Percentiles rank a stretch among this genome's conserved stretches.
These are phyloP conservation scores for Microcebus griseorufus DNA, from an alignment of 2,113 vertebrate genomes.

Conservation along the genomic window DNA sequence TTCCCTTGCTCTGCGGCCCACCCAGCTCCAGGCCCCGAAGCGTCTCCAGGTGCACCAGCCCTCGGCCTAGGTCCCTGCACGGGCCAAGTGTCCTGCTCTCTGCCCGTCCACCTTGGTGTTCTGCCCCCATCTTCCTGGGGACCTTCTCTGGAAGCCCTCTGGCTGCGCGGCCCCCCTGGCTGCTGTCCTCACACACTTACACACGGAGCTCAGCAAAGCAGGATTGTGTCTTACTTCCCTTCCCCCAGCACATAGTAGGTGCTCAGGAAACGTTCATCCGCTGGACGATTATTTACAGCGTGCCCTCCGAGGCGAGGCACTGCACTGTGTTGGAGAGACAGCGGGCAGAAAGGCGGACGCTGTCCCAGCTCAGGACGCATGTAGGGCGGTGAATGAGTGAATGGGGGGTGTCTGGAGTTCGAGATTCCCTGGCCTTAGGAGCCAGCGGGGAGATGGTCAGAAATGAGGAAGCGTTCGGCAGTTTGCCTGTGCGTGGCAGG, in stretches of 20 bases:
- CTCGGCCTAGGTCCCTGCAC: neutral
- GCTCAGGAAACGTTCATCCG: neutral
- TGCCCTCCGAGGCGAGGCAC: accelerated
- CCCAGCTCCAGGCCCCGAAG: neutral
- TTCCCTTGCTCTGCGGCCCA: neutral
- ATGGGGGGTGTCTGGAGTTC: neutral
- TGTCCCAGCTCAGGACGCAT: neutral
- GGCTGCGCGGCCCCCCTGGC: neutral
- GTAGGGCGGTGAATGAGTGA: neutral
- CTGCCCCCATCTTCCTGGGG: neutral
- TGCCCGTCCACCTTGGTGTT: accelerated
- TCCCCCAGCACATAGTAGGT: neutral
- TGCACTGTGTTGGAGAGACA: neutral
- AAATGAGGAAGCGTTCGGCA: accelerated
- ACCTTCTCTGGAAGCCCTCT: no score
- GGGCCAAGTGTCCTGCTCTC: neutral
- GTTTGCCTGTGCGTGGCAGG: accelerated
- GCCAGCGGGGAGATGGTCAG: neutral
- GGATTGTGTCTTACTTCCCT: neutral
- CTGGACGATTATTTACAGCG: neutral
- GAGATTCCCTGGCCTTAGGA: neutral
- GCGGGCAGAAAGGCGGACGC: neutral
- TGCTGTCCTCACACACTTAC: neutral
- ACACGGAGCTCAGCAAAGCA: neutral
- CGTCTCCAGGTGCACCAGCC: neutral